Evolutionary conservation across 30 jellyfish, hydroid and myxozoan genomes (phyloP).

Genomic region (Morbakka virulenta): DNA sequence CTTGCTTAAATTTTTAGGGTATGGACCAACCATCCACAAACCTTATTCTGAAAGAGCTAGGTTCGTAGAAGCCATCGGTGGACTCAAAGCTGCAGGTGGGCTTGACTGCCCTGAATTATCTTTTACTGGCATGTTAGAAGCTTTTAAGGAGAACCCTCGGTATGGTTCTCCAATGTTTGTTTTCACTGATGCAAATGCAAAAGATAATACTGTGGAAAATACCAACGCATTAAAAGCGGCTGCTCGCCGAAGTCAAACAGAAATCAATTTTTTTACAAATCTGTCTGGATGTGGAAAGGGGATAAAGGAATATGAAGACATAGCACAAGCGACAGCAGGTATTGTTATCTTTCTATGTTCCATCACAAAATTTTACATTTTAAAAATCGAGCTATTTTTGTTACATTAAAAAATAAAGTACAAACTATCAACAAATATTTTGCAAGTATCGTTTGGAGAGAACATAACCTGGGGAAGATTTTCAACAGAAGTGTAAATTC

Average conservation of each 20-base stretch:
- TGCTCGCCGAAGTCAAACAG: constrained; percentile 31
- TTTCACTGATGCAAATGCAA: constrained; percentile 92
- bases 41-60: constrained; percentile 39
- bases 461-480: no score
- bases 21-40: constrained; percentile 76
- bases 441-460: no score
- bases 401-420: no score
- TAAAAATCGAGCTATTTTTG: no score
- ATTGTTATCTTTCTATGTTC: not conserved
- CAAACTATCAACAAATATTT: no score
- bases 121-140: constrained; percentile 82
- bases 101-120: constrained; percentile 87
- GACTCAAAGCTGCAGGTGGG: constrained; percentile 64
- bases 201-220: constrained; percentile 58
- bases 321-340: constrained; percentile 83
- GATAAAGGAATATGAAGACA: constrained; percentile 55
- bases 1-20: no score
- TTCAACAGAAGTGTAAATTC: no score
- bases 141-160: constrained; percentile 55
- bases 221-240: constrained; percentile 37
- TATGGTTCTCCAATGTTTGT: constrained; percentile 88
- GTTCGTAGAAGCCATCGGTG: constrained; percentile 47
- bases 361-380: no score
- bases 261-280: constrained; percentile 72
- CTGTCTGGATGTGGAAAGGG: constrained; percentile 66